phyloP scores from a whole-genome alignment of 2,888 invertebrate genomes.

The Cephus sareptanus region DNA sequence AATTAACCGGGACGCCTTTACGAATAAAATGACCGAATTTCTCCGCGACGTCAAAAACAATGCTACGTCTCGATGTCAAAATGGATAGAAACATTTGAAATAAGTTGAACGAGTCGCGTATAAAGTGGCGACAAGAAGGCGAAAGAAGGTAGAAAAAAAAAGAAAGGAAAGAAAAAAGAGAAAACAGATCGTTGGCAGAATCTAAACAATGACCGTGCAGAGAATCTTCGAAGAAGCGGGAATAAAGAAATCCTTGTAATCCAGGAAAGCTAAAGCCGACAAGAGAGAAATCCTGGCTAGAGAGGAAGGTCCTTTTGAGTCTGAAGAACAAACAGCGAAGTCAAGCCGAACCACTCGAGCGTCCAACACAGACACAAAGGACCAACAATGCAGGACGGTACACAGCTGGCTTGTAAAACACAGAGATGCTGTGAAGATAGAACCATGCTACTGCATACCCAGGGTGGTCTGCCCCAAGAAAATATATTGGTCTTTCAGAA shows the following conservation, averaged over 20 bases:
- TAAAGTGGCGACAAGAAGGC: background rate
- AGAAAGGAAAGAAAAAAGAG: slow-evolving; percentile 9
- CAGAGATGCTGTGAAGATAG: slow-evolving; percentile 59
- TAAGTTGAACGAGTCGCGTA: background rate
- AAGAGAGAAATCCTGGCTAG: slow-evolving; percentile 44
- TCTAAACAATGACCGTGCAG: slow-evolving; percentile 9
- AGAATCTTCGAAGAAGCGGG: slow-evolving; percentile 19
- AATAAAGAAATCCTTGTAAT: slow-evolving; percentile 55
- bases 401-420: slow-evolving; percentile 64
- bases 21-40: background rate
- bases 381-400: slow-evolving; percentile 55
- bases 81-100: background rate
- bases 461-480: slow-evolving; percentile 24
- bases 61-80: background rate
- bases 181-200: slow-evolving; percentile 11
- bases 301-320: background rate
- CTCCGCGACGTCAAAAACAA: background rate
- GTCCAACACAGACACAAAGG: slow-evolving; percentile 50
- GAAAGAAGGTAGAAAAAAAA: background rate
- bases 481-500: slow-evolving; percentile 8
- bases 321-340: slow-evolving; percentile 41
- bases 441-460: slow-evolving; percentile 29
- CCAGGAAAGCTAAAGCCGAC: slow-evolving; percentile 54
- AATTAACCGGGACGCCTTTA: background rate
- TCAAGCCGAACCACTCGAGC: slow-evolving; percentile 58